Base-by-base conservation (phyloP, 2,113 vertebrate species). In the Channa maculata region DNA sequence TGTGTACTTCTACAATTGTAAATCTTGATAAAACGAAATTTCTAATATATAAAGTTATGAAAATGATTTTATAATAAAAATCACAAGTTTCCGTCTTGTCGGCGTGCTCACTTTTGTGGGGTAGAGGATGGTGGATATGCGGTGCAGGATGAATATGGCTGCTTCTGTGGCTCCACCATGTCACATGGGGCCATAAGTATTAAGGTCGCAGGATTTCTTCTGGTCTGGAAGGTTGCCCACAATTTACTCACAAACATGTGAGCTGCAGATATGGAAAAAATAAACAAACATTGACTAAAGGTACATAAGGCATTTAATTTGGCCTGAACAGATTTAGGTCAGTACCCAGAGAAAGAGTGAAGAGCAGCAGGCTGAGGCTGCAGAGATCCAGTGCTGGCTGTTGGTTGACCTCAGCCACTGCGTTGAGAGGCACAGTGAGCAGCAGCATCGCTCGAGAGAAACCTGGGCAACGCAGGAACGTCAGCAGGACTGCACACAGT, bases 341-440 rank as follows among this genome's bases (percentile, higher is more conserved):
- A 3, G n/a, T 89, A 95, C 94, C 94, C 14, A 94, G 71, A 9
- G 93, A 92, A 1, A 93, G 62, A 0, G 85, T 11, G 69, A 94
- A 52, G 41, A 95, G 81, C 80, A 95, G 89, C 58, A 94, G 45
- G 67, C 82, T 91, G 50, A 95, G 93, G 39, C 90, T 41, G 52
- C 11, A 2, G 38, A 95, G 88, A 61, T 95, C 93, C 8, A 96
- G 79, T 44, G 94, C 92, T 0, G 88, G 80, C 62, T 93, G 91
- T 50, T 93, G 92, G 88, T 95, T 92, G 71, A 96, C 51, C 80
- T 96, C 92, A 0, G 90, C 84, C 0, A 92, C 84, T 0, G 91
- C 60, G 0, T 96, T 95, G 4, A 94, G 83, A 2, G 89, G 5
- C 0, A 97, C 94, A 0, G 90, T 74, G 71, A 96, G 48, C 60